These are phyloP conservation scores for Caranx ignobilis DNA, from an alignment of 2,113 vertebrate genomes.

Conservation along the genomic window DNA sequence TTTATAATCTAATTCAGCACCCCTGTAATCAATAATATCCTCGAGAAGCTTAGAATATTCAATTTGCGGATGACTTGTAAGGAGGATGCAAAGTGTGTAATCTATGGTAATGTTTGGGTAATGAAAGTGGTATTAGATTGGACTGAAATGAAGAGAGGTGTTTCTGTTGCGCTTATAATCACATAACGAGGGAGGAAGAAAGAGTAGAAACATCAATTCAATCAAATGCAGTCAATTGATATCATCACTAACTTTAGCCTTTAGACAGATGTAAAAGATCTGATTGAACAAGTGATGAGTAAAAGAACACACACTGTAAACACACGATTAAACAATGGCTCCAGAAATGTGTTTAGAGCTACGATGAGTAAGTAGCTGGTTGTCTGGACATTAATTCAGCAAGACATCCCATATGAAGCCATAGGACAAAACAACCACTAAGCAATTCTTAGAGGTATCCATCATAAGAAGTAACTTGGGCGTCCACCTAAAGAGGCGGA, in stretches of 20 bases:
- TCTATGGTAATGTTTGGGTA: neutral
- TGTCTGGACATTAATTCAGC: neutral
- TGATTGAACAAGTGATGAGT: neutral
- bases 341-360: neutral
- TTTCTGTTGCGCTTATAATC: neutral
- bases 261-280: neutral
- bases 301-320: neutral
- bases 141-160: neutral
- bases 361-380: neutral
- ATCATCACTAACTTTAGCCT: neutral
- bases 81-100: too few species aligned
- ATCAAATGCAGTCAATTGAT: too few species aligned
- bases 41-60: neutral
- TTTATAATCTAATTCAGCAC: neutral
- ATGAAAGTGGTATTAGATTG: neutral
- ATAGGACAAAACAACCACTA: neutral
- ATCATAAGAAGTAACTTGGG: neutral
- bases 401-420: neutral
- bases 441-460: neutral
- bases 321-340: neutral
- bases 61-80: neutral
- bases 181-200: neutral
- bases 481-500: neutral
- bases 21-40: neutral
- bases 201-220: neutral